phyloP scores from a whole-genome alignment of 2,888 invertebrate species.

The Neelides folsomi region DNA sequence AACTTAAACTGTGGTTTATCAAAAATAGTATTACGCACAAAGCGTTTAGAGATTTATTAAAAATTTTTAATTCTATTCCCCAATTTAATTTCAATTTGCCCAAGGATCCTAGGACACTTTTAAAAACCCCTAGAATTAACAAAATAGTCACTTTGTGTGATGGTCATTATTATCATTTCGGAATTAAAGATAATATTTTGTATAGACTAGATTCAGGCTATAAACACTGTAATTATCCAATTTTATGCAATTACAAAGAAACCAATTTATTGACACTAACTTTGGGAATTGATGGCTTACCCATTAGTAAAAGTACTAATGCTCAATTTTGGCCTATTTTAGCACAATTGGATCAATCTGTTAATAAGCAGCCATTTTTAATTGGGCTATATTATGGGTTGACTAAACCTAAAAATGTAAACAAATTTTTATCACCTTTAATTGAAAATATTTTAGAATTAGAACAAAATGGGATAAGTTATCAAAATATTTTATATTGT shows the following conservation, averaged over 20 bases:
- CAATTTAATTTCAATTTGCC: neutral
- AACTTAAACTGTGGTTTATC: slow-evolving; percentile 7
- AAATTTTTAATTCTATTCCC: neutral
- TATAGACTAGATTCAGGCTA: neutral
- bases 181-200: neutral
- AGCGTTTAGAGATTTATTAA: slow-evolving; percentile 9
- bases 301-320: slow-evolving; percentile 2
- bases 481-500: neutral
- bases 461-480: neutral
- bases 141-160: neutral
- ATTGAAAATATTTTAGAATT: slow-evolving; percentile 1
- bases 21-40: slow-evolving; percentile 10
- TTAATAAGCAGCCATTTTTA: neutral
- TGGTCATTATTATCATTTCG: slow-evolving; percentile 5
- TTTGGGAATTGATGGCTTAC: slow-evolving; percentile 3
- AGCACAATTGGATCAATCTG: neutral
- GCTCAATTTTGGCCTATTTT: slow-evolving; percentile 5
- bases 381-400: neutral
- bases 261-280: neutral
- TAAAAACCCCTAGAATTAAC: slow-evolving; percentile 4
- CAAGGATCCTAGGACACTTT: slow-evolving; percentile 5
- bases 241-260: neutral
- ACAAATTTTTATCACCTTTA: neutral
- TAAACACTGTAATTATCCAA: neutral
- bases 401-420: neutral